Conservation (phyloP, 2,888 invertebrate species). For the Antheraea assamensis region DNA sequence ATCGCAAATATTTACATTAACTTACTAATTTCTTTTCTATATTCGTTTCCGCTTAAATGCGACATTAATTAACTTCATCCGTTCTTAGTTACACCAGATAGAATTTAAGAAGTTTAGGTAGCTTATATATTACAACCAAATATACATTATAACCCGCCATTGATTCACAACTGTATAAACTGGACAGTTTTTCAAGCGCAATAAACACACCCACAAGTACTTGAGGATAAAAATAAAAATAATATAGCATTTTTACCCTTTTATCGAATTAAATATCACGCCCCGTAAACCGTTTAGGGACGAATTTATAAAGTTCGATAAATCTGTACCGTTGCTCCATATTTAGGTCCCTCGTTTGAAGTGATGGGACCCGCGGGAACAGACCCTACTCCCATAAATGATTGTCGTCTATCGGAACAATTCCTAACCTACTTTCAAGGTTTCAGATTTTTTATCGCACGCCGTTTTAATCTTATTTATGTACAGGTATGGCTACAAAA, state of each 20-base stretch:
- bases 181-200: too few relatives aligned
- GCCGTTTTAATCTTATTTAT: background rate
- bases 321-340: slow-evolving; percentile 15
- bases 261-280: background rate
- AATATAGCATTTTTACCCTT: background rate
- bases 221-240: background rate
- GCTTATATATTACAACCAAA: too few relatives aligned
- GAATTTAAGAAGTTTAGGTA: too few relatives aligned
- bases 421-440: slow-evolving; percentile 5
- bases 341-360: slow-evolving; percentile 12
- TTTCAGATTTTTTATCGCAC: background rate
- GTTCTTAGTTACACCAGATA: too few relatives aligned
- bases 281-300: slow-evolving; percentile 6
- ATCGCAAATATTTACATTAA: too few relatives aligned
- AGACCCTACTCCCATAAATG: slow-evolving; percentile 12
- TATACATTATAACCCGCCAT: too few relatives aligned
- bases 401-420: slow-evolving; percentile 11
- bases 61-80: too few relatives aligned
- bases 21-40: too few relatives aligned
- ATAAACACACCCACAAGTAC: background rate
- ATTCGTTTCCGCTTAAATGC: too few relatives aligned
- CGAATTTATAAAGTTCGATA: slow-evolving; percentile 18
- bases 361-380: slow-evolving; percentile 16
- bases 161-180: too few relatives aligned
- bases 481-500: background rate